Base-by-base conservation (phyloP, 2,888 invertebrate genomes). In the Heliconius hortense region DNA sequence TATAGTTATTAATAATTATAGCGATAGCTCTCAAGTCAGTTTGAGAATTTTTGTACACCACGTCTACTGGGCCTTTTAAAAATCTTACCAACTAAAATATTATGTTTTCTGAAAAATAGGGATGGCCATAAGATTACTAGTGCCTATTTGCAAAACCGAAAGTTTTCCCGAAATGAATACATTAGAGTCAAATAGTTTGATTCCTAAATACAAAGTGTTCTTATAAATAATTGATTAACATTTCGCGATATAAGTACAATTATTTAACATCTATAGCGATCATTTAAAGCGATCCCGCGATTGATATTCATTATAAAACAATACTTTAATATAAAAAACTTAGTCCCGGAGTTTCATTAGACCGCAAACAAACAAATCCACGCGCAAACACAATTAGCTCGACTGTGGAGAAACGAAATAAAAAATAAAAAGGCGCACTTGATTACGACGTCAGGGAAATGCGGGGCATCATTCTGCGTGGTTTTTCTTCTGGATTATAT, bases 391-490 rank as follows among this genome's bases (percentile, higher is more conserved):
- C 69, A 64, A 69, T 72, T 75, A 77, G 48, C 31, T 15, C 35
- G 43, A 35, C 31, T 62, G 69, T 35, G 43, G 62, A 66, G 62
- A 59, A 71, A 63, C 62, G 62, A 43, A 70, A 74, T 69, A 78
- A 77, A 76, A 77, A 77, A 79, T 74, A 76, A 53, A 68, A 76
- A 76, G 76, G 68, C 74, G 69, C 74, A 77, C 78, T 82, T 81
- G 83, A 83, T 83, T 82, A 80, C 80, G 79, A 75, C 80, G 79
- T 81, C 80, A 83, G 87, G 90, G 85, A 86, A 89, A 90, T 89
- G 89, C 78, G 73, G 76, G 56, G 73, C 79, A 76, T 80, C 76
- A 70, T 63, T 76, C 70, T 62, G 72, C 59, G 73, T 64, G 69
- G 75, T 70, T 70, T 77, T 75, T 75, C 73, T 78, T 78, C 77